These are phyloP conservation scores for Halcyon leucocephala DNA, from an alignment of 2,797 vertebrate genomes.

Conservation along the genomic window DNA sequence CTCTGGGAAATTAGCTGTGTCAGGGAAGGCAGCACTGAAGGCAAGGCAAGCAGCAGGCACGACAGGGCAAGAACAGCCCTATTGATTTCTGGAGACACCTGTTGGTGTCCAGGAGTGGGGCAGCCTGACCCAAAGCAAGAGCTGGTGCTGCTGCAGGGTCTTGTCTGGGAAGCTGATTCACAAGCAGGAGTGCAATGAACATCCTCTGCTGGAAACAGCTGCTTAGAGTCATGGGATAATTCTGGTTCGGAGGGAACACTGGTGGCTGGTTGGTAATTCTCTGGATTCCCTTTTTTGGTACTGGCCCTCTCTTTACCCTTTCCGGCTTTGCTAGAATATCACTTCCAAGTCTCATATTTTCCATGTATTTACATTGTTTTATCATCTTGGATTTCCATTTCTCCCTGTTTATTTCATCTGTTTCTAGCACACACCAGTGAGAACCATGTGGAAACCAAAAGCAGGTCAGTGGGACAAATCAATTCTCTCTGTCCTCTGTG, in stretches of 20 bases:
- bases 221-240: not conserved
- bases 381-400: not conserved
- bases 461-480: slow-evolving; percentile 39
- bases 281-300: not conserved
- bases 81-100: not conserved
- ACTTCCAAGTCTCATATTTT: not conserved
- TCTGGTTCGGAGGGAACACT: not conserved
- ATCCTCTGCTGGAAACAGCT: not conserved
- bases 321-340: not conserved
- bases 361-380: not conserved
- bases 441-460: not conserved
- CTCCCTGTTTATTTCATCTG: not conserved
- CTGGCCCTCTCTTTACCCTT: not conserved
- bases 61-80: not conserved
- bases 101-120: not conserved
- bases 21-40: not conserved
- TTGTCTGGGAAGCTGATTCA: not conserved
- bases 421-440: not conserved
- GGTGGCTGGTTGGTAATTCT: not conserved
- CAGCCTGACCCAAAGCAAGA: not conserved
- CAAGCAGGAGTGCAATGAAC: not conserved
- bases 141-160: not conserved
- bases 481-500: slow-evolving; percentile 1
- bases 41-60: not conserved
- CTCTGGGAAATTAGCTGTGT: slow-evolving; percentile 39